Conservation (phyloP, 37 sponge, comb jelly and placozoan species). For the Oopsacas minuta region DNA sequence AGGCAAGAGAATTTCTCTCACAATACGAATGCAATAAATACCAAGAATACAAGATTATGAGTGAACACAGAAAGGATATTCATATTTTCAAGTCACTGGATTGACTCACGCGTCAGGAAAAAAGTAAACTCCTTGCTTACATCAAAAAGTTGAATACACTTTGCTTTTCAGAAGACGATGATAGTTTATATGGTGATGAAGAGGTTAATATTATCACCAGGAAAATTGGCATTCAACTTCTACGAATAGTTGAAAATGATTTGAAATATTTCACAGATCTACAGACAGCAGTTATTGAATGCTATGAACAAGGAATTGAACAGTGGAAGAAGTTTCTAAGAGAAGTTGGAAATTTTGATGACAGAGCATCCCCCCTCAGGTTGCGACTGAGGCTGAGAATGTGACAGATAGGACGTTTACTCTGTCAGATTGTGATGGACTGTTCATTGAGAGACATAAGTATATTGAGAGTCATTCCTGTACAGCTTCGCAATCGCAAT, state of each 20-base stretch:
- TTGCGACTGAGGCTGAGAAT: too few relatives aligned
- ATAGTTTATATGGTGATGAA: too few relatives aligned
- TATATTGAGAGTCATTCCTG: too few relatives aligned
- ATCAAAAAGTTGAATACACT: neutral
- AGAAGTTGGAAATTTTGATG: too few relatives aligned
- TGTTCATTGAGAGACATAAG: too few relatives aligned
- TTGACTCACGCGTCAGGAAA: neutral
- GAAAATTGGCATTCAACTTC: too few relatives aligned
- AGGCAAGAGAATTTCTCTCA: neutral
- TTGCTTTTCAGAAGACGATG: too few relatives aligned
- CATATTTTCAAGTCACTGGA: constrained; percentile 1
- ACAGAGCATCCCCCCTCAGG: too few relatives aligned
- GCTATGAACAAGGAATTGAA: neutral
- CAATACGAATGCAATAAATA: constrained; percentile 1
- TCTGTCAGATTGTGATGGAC: too few relatives aligned
- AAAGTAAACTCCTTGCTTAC: neutral
- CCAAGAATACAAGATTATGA: neutral
- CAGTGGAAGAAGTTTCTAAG: neutral
- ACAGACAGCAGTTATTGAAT: neutral
- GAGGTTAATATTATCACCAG: too few relatives aligned
- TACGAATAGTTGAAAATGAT: neutral
- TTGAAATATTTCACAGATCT: neutral
- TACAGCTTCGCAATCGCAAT: too few relatives aligned
- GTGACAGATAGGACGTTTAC: too few relatives aligned
- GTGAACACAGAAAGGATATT: neutral